Evolutionary conservation across 2,888 invertebrate genomes (phyloP).

Genomic region (Pollenia griseotomentosa): DNA sequence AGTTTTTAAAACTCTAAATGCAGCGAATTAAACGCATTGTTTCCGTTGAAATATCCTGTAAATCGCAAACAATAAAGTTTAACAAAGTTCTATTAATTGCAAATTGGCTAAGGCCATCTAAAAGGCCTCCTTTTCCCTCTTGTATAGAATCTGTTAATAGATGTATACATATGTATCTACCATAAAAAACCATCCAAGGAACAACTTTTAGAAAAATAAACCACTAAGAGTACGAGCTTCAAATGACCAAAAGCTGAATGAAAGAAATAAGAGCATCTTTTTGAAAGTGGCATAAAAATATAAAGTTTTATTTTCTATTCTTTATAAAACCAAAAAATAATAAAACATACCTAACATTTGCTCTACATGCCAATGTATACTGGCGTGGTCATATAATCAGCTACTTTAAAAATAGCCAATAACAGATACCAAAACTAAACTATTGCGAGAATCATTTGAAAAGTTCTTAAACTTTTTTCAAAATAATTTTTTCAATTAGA

Average conservation of each 20-base stretch:
- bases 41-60: too few species aligned
- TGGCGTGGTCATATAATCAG: conserved; percentile 16
- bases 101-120: too few species aligned
- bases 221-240: conserved; percentile 49
- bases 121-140: background rate
- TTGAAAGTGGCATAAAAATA: conserved; percentile 44
- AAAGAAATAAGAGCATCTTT: conserved; percentile 9
- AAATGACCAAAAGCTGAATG: conserved; percentile 52
- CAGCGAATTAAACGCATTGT: too few species aligned
- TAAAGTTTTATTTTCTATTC: conserved; percentile 26
- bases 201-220: conserved; percentile 25
- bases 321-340: background rate
- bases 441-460: background rate
- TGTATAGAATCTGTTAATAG: background rate
- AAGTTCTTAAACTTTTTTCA: background rate
- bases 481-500: too few species aligned
- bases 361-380: conserved; percentile 9
- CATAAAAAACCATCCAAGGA: conserved; percentile 20
- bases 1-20: too few species aligned
- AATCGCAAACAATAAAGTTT: too few species aligned
- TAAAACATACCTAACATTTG: conserved; percentile 51
- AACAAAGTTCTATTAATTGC: too few species aligned
- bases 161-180: background rate
- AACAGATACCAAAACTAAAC: conserved; percentile 8
- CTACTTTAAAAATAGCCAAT: conserved; percentile 24